Percentiles rank a stretch among this genome's conserved stretches.
Evolutionary conservation across 1,140 invertebrate species (phyloP).

Genomic region (Aphaenogaster ashmeadi): DNA sequence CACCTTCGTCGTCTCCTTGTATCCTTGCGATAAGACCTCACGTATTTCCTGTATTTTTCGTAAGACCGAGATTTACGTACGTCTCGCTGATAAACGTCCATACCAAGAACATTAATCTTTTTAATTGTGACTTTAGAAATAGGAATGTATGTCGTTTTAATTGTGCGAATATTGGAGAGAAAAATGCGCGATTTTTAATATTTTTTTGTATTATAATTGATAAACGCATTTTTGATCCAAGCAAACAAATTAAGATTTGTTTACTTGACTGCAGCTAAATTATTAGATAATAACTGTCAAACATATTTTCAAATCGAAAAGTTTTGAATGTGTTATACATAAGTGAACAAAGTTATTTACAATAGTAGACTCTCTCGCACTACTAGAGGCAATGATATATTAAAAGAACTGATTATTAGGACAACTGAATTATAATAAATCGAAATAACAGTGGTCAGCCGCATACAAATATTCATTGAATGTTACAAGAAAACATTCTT

Average conservation of each 20-base stretch:
- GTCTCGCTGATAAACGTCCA: not conserved
- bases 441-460: not conserved
- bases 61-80: not conserved
- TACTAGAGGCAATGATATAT: not conserved
- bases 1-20: not conserved
- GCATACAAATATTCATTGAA: not conserved
- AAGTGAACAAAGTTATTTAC: conserved; percentile 3
- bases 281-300: not conserved
- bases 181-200: not conserved
- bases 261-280: not conserved
- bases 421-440: not conserved
- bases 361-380: not conserved
- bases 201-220: conserved; percentile 1
- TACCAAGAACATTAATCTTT: not conserved
- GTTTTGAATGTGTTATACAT: not conserved
- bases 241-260: not conserved
- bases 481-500: not conserved
- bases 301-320: not conserved
- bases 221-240: not conserved
- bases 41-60: not conserved
- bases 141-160: not conserved
- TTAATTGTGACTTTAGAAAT: not conserved
- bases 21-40: not conserved
- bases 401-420: not conserved
- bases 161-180: not conserved